Evolutionary conservation across 2,888 invertebrate species (phyloP), one percentile per base, ranked within the genome.

Genomic region (Sisyra nigra): DNA sequence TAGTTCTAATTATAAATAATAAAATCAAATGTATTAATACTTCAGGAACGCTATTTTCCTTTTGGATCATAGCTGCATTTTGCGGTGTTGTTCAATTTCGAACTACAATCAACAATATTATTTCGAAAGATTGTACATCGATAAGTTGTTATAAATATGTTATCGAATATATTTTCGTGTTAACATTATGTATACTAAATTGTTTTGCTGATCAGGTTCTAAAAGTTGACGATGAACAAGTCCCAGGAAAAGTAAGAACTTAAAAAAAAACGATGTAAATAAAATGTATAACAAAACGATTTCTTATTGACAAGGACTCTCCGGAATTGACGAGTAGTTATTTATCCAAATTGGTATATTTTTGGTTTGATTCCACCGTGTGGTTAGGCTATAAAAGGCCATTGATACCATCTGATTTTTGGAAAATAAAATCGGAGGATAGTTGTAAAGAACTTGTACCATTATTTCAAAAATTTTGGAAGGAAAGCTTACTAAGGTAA

Each of bases 361-460:
- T 82, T 53, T 97, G 96, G 96, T 93, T 93, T 61, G 88, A 91
- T 62, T 59, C 72, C 0, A 65, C 93, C 56, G 83, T 89, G 2
- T 76, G 85, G 66, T 76, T 73, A 48, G 94, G 93, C 15, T 94
- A 85, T 64, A 76, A 76, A 45, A 77, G 81, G 51, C 84, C 89
- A 10, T 63, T 97, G 47, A 84, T 80, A 49, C 73, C 76, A 47
- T 67, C 72, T 38, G 92, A 97, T 62, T 65, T 97, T 10, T 97
- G 94, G 93, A 76, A 83, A 35, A 72, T 97, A 59, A 87, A 91
- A 54, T 76, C 80, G 3, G 76, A 78, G 81, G 88, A 62, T 68
- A 97, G 53, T 71, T 93, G 89, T 89, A 66, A 75, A 57, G 24
- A 24, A 24, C 7, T 24, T 5, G 24, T 24, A 7, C 24, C 24